phyloP scores from a whole-genome alignment of 1,140 invertebrate genomes.

The Melipona quadrifasciata region DNA sequence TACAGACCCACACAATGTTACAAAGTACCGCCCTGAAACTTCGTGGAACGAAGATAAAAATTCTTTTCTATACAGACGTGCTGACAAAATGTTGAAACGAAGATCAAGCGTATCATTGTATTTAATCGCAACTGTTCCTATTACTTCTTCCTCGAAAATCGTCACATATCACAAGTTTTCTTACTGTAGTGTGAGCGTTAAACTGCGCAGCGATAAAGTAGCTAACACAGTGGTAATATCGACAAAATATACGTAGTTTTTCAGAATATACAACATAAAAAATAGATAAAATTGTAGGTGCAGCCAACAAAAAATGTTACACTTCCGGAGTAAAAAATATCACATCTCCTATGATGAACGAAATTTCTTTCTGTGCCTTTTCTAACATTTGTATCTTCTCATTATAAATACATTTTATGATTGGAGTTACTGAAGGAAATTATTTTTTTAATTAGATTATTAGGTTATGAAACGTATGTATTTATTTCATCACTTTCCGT shows the following conservation, averaged over 20 bases:
- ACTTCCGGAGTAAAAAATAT: not conserved
- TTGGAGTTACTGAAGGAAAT: not conserved
- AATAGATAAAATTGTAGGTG: not conserved
- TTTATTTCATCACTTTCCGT: too few relatives aligned
- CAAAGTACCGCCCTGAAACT: constrained; percentile 12
- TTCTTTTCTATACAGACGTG: not conserved
- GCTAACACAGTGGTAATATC: not conserved
- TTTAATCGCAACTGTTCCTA: not conserved
- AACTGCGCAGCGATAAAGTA: too few relatives aligned
- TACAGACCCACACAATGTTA: constrained; percentile 11
- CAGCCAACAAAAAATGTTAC: not conserved
- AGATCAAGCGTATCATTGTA: constrained; percentile 20
- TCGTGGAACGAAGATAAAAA: constrained; percentile 51
- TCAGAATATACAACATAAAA: not conserved
- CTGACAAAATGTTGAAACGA: constrained; percentile 14
- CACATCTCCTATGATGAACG: not conserved
- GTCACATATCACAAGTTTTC: not conserved
- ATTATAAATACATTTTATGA: not conserved
- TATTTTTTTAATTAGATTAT: not conserved
- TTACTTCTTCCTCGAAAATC: constrained; percentile 11
- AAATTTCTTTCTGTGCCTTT: not conserved
- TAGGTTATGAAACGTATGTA: too few relatives aligned
- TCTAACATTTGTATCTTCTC: not conserved
- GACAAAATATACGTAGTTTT: not conserved
- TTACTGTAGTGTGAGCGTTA: not conserved